Evolutionary conservation across 2,797 vertebrate genomes (phyloP).

Genomic region (Tapirus indicus): DNA sequence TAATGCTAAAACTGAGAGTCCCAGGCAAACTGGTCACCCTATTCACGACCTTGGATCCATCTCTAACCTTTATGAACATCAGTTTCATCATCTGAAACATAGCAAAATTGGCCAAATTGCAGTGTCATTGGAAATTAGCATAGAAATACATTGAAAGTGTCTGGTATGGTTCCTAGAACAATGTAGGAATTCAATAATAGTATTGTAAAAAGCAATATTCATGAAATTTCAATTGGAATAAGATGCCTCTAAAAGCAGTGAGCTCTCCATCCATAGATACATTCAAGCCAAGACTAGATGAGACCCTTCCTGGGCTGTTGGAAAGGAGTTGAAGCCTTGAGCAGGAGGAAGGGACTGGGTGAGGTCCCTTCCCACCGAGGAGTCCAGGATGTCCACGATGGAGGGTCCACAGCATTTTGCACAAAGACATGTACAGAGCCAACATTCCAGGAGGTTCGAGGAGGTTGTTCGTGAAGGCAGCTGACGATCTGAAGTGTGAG

Average conservation of each 20-base stretch:
- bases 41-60: neutral
- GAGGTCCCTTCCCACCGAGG: too few relatives aligned
- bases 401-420: neutral
- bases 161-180: neutral
- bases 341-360: neutral
- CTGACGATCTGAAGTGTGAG: too few relatives aligned
- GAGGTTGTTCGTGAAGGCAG: neutral
- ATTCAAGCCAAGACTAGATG: too few relatives aligned
- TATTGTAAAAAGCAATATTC: neutral
- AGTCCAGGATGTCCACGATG: neutral
- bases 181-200: too few relatives aligned
- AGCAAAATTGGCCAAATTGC: too few relatives aligned
- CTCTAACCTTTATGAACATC: neutral
- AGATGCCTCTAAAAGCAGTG: neutral
- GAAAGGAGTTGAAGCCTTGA: neutral
- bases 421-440: accelerated
- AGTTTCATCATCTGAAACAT: neutral
- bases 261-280: neutral
- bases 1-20: neutral
- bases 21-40: neutral
- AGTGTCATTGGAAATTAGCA: neutral
- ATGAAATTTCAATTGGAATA: neutral
- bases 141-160: neutral
- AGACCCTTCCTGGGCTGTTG: neutral
- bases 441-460: too few relatives aligned